phyloP scores from a whole-genome alignment of 2,888 invertebrate species.

The Thera britannica region DNA sequence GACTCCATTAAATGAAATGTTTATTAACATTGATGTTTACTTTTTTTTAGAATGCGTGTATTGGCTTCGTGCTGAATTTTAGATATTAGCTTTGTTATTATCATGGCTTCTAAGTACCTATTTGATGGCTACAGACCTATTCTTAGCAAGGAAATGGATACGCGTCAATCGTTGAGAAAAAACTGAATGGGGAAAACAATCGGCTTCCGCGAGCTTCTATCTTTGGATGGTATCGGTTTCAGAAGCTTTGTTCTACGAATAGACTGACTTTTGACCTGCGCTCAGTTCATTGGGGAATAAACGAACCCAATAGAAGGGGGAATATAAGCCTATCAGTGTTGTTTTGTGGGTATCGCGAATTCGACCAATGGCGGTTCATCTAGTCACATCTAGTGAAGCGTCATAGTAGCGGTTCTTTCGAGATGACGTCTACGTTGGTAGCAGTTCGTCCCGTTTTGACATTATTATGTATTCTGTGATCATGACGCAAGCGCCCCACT shows the following conservation, averaged over 20 bases:
- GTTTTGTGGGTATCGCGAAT: too few relatives aligned
- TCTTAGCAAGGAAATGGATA: constrained; percentile 80
- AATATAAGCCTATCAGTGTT: background rate
- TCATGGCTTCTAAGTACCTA: background rate
- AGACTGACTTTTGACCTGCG: constrained; percentile 41
- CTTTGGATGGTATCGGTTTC: constrained; percentile 71
- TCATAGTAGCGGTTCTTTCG: too few relatives aligned
- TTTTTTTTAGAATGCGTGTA: too few relatives aligned
- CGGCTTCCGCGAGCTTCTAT: constrained; percentile 69
- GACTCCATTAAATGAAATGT: too few relatives aligned
- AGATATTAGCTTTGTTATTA: background rate
- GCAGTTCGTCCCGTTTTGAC: too few relatives aligned
- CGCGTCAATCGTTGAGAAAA: constrained; percentile 75
- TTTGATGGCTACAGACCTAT: constrained; percentile 50
- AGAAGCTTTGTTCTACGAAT: constrained; percentile 41
- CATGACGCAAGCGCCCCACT: too few relatives aligned
- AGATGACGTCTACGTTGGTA: too few relatives aligned
- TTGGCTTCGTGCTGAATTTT: background rate
- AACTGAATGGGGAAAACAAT: constrained; percentile 66
- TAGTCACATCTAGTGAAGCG: too few relatives aligned
- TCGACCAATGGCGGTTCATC: too few relatives aligned
- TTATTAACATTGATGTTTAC: too few relatives aligned
- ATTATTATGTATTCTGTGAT: too few relatives aligned
- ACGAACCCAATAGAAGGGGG: background rate
- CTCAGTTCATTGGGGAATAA: background rate